Percentiles rank a stretch among this genome's conserved stretches.
These are phyloP conservation scores for Apis florea DNA, from an alignment of 1,140 invertebrate genomes.

Conservation along the genomic window DNA sequence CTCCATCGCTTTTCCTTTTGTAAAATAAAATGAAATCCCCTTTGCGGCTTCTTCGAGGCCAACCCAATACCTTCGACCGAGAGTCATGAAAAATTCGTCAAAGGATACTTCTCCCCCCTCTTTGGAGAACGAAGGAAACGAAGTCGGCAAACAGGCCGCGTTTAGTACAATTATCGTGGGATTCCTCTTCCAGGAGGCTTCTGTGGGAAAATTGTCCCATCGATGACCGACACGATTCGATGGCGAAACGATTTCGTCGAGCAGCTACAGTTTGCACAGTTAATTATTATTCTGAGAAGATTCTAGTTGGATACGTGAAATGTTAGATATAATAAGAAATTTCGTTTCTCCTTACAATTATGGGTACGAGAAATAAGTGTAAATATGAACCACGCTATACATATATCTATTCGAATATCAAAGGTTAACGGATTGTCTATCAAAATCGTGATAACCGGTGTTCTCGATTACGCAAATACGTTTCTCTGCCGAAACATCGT, in stretches of 20 bases:
- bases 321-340: no score
- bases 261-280: constrained; percentile 49
- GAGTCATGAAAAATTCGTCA: constrained; percentile 15
- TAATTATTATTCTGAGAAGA: constrained; percentile 54
- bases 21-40: background rate
- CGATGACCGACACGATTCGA: constrained; percentile 5
- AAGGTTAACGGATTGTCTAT: background rate
- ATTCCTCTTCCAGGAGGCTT: constrained; percentile 14
- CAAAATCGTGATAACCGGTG: background rate
- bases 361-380: no score
- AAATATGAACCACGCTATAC: no score
- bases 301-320: no score
- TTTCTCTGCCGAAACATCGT: background rate
- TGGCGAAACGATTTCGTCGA: constrained; percentile 12
- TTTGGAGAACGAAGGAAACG: constrained; percentile 20
- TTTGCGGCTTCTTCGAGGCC: background rate
- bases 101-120: constrained; percentile 25
- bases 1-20: constrained; percentile 21
- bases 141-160: constrained; percentile 60
- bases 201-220: constrained; percentile 59
- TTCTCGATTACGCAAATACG: background rate
- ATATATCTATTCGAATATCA: background rate
- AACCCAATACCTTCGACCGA: background rate
- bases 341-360: no score
- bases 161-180: constrained; percentile 68